phyloP scores from a whole-genome alignment of 2,113 vertebrate species.

The Pseudolaguvia tuberculata region DNA sequence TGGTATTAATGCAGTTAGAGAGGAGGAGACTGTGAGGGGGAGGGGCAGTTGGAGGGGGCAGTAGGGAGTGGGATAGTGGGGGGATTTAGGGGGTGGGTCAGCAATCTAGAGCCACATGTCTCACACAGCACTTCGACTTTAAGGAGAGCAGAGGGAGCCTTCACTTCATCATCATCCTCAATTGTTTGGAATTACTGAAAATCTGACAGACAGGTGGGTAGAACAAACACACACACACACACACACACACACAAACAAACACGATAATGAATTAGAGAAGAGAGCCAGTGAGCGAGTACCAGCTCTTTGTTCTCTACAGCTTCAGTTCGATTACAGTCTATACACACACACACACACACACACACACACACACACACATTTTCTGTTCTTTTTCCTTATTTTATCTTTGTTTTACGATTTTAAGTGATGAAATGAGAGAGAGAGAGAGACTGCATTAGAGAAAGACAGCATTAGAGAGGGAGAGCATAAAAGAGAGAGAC shows the following conservation, averaged over 20 bases:
- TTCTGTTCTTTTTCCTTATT: neutral
- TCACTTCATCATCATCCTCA: slow-evolving; percentile 20
- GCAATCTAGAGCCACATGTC: slow-evolving; percentile 70
- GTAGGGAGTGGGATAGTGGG: slow-evolving; percentile 57
- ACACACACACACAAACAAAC: slow-evolving; percentile 2
- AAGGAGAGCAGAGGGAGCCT: slow-evolving; percentile 6
- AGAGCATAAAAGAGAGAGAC: too few relatives aligned
- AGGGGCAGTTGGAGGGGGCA: slow-evolving; percentile 56
- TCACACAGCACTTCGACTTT: slow-evolving; percentile 21
- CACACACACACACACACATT: neutral
- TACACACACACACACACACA: slow-evolving; percentile 7
- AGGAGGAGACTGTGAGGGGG: slow-evolving; percentile 56
- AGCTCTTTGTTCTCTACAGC: slow-evolving; percentile 10
- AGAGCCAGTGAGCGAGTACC: neutral
- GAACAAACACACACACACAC: neutral
- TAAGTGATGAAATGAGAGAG: neutral
- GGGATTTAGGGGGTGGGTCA: slow-evolving; percentile 59
- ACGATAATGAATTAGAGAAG: neutral
- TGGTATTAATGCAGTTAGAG: slow-evolving; percentile 40
- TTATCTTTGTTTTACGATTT: neutral
- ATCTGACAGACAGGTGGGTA: slow-evolving; percentile 8
- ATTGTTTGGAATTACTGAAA: slow-evolving; percentile 12
- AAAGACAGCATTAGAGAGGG: too few relatives aligned
- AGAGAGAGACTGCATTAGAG: too few relatives aligned
- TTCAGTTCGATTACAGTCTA: neutral